Base-by-base conservation (phyloP, 2,797 vertebrate genomes). In the Peromyscus eremicus region DNA sequence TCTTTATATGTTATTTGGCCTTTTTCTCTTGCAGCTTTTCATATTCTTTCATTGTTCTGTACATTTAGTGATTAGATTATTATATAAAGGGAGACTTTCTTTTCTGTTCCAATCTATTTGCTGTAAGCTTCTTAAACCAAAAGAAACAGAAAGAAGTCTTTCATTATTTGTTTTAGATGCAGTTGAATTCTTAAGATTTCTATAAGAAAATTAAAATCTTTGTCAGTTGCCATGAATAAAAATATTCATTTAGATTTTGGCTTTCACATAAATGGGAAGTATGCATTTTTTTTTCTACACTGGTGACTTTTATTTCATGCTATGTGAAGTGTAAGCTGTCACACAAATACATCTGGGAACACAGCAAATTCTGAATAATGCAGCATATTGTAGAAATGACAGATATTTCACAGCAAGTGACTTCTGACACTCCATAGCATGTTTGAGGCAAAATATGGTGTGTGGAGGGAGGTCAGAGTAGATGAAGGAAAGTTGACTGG, bases 201-300 rank as follows among this genome's bases (percentile, higher is more conserved):
- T 4, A 32, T n/a, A 68, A 86, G 3, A 0, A 91, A 97, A 57
- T 7, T 71, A 57, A 88, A 23, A 52, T 93, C 93, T 77, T 88
- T 62, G 71, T 4, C 34, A 77, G 5, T 32, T n/a, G 8, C 10
- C 57, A 5, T 57, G 2, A 57, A 84, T 4, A 49, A 81, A 82
- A 52, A n/a, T 83, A 80, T n/a, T 12, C 11, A 75, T 87, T 73
- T 91, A 1, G 49, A 5, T 46, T 77, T 37, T 4, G 70, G 16
- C 21, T 57, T 57, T 57, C 27, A 40, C 25, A 12, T 82, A 27
- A 21, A 37, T 83, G 10, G 21, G 10, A 92, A 88, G 6, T 4
- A 21, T 70, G 43, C 46, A 57, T 80, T 3, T 92, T 80, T 95
- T 83, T 57, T 80, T 3, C 32, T 55, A n/a, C 73, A 92, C 29